phyloP scores from a whole-genome alignment of 92 coral and sea anemone genomes.

The Porites divaricata region DNA sequence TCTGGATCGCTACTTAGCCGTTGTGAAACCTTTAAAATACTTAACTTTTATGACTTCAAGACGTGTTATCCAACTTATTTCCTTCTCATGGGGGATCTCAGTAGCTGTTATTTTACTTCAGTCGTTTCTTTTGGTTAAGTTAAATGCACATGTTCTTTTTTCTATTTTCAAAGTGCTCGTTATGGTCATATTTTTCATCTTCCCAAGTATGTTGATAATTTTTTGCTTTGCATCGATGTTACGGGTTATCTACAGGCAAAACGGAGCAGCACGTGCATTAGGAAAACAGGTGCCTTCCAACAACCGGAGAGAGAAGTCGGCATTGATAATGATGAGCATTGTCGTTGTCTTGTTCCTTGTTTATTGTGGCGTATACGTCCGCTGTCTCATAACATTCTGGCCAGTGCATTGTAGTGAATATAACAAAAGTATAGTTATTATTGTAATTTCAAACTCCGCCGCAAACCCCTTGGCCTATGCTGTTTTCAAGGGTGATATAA shows the following conservation, averaged over 20 bases:
- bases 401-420: neutral
- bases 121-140: neutral
- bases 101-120: neutral
- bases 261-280: neutral
- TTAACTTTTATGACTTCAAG: neutral
- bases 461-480: constrained; percentile 23
- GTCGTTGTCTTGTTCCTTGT: constrained; percentile 4
- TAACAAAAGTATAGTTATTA: neutral
- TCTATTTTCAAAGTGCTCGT: neutral
- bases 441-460: neutral
- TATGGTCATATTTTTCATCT: neutral
- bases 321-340: neutral
- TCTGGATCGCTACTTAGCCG: neutral
- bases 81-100: neutral
- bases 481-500: neutral
- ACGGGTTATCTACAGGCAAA: neutral
- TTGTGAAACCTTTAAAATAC: neutral
- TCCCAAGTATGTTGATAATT: constrained; percentile 8
- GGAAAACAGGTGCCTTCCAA: constrained; percentile 15
- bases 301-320: neutral
- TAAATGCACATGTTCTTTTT: too few species aligned
- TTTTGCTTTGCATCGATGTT: constrained; percentile 13
- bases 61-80: neutral
- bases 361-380: neutral
- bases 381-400: neutral